Percentiles rank a stretch among this genome's conserved stretches.
These are phyloP conservation scores for Rynchops niger DNA, from an alignment of 2,113 vertebrate species.

Conservation along the genomic window DNA sequence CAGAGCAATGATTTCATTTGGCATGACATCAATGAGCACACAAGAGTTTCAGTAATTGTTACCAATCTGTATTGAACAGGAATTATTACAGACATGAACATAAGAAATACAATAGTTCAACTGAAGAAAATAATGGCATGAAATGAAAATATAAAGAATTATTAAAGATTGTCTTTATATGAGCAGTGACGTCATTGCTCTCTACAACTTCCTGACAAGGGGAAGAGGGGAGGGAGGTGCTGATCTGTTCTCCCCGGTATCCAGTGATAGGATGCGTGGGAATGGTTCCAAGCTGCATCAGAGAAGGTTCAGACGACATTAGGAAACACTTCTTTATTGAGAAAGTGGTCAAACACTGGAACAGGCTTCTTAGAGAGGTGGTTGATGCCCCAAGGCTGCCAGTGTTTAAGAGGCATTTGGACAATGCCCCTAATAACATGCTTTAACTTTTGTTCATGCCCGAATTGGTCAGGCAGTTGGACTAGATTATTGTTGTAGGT, in stretches of 20 bases:
- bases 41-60: background rate
- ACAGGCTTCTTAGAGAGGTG: background rate
- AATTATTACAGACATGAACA: background rate
- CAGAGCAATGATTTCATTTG: constrained; percentile 41
- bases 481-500: background rate
- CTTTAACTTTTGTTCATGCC: background rate
- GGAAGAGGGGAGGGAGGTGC: background rate
- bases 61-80: background rate
- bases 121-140: background rate
- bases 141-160: background rate
- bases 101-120: background rate
- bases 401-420: background rate
- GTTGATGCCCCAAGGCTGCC: background rate
- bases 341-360: background rate
- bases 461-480: background rate
- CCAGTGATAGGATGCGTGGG: fast-evolving
- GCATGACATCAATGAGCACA: constrained; percentile 8
- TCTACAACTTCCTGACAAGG: background rate
- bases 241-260: background rate
- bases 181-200: background rate
- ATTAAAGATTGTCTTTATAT: background rate
- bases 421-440: fast-evolving
- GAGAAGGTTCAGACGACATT: background rate
- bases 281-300: background rate
- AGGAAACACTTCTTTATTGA: background rate